These are phyloP conservation scores for Acleris emargana DNA, from an alignment of 2,888 invertebrate species.

Conservation along the genomic window DNA sequence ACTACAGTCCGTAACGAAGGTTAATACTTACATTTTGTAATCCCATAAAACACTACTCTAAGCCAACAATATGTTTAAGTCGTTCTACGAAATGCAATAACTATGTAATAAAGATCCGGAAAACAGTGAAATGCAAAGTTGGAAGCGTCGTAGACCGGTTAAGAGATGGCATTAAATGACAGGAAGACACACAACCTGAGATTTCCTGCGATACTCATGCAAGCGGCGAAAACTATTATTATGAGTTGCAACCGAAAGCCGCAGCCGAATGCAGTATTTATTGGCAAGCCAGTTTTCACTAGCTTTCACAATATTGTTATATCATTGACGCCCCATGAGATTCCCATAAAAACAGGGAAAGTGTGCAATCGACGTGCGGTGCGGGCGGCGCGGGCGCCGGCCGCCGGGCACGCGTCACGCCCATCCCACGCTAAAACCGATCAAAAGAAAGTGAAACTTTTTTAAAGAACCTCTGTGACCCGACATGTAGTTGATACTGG, in stretches of 20 bases:
- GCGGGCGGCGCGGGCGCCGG: slow-evolving; percentile 56
- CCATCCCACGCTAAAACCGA: slow-evolving; percentile 63
- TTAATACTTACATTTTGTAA: background rate
- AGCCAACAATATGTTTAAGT: background rate
- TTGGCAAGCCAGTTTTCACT: slow-evolving; percentile 46
- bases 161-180: slow-evolving; percentile 17
- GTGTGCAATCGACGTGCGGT: slow-evolving; percentile 67
- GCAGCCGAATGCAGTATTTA: slow-evolving; percentile 28
- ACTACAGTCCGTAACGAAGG: background rate
- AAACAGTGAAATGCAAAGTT: slow-evolving; percentile 23
- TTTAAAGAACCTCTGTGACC: slow-evolving; percentile 49
- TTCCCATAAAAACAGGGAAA: slow-evolving; percentile 82
- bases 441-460: slow-evolving; percentile 77
- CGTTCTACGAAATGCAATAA: slow-evolving; percentile 8
- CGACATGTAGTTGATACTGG: slow-evolving; percentile 40
- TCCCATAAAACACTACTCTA: background rate
- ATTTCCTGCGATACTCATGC: slow-evolving; percentile 17
- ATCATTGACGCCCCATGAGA: slow-evolving; percentile 64
- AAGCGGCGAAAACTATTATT: slow-evolving; percentile 21
- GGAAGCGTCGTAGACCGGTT: slow-evolving; percentile 13
- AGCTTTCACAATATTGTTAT: slow-evolving; percentile 66
- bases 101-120: slow-evolving; percentile 21
- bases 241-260: slow-evolving; percentile 26
- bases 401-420: slow-evolving; percentile 69
- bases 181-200: slow-evolving; percentile 14